A percentile compares a stretch with the other conserved stretches of the same genome.
Conservation (phyloP, 1,140 invertebrate species). For the Achroia grisella region DNA sequence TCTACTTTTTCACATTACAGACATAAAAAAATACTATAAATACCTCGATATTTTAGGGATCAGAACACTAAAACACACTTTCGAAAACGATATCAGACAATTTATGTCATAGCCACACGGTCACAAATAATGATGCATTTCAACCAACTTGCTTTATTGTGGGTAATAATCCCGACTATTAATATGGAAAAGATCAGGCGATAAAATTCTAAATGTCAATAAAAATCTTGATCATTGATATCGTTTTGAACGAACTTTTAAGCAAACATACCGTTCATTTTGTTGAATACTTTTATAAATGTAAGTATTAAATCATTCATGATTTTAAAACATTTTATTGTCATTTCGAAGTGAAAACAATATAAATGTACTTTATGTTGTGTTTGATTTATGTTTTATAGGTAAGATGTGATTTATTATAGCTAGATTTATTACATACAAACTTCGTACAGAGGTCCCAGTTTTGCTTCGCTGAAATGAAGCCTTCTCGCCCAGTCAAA, state of each 20-base stretch:
- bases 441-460: conserved; percentile 29
- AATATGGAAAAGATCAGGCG: conserved; percentile 4
- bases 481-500: not conserved
- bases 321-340: conserved; percentile 68
- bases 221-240: conserved; percentile 38
- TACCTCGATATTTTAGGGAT: too few relatives aligned
- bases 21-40: too few relatives aligned
- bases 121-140: not conserved
- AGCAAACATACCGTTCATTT: conserved; percentile 33
- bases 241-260: conserved; percentile 40
- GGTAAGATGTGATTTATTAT: conserved; percentile 65
- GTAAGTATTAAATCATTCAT: conserved; percentile 62
- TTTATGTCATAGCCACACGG: too few relatives aligned
- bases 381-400: conserved; percentile 67
- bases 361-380: conserved; percentile 69
- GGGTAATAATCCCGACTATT: conserved; percentile 2
- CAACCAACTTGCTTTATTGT: not conserved
- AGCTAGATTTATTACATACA: conserved; percentile 41
- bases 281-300: conserved; percentile 26
- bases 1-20: too few relatives aligned
- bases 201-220: conserved; percentile 36
- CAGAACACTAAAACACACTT: too few relatives aligned
- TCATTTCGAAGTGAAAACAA: conserved; percentile 69
- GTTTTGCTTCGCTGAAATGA: not conserved
- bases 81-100: too few relatives aligned